Base-by-base conservation (phyloP, 2,113 vertebrate species). In the Rana temporaria region DNA sequence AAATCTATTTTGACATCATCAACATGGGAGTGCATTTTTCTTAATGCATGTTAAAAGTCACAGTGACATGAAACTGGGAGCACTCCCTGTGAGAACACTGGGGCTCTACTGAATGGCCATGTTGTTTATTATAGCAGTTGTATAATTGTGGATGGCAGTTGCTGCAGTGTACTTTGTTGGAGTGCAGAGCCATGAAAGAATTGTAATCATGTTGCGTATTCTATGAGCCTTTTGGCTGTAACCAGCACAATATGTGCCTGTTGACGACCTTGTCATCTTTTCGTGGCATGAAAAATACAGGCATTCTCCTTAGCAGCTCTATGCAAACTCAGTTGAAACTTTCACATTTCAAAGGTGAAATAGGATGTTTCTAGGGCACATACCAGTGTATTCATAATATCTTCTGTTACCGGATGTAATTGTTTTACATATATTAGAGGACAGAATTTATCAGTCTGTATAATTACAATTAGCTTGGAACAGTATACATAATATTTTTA, bases 141-240 rank as follows among this genome's bases (percentile, higher is more conserved):
- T 80, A 84, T 79, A 53, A 59, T 84, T 84, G 63, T 14, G 14
- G 71, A 76, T 84, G 53, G 69, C 88, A 78, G n/a, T 84, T 84
- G 81, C 42, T 72, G 60, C 62, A 57, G 72, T 87, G 69, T 15
- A n/a, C 52, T 77, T 86, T 85, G 85, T 84, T 87, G 87, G 32
- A 85, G 83, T 79, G 53, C 65, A 79, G 65, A 89, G 86, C 84
- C 85, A 85, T 82, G 86, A 55, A 73, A 16, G 1, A 73, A 60
- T 72, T 81, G 88, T 89, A 89, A 89, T 82, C 86, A 84, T 67
- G 88, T 85, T 86, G 63, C 73, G 19, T 85, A 87, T 84, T 84
- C 88, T 34, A 66, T 42, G 24, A 62, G 85, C 87, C 87, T 84
- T 84, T 85, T 53, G 19, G 77, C 20, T 79, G 82, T 89, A 86